phyloP scores from a whole-genome alignment of 2,888 invertebrate species.

The Crematogaster levior region DNA sequence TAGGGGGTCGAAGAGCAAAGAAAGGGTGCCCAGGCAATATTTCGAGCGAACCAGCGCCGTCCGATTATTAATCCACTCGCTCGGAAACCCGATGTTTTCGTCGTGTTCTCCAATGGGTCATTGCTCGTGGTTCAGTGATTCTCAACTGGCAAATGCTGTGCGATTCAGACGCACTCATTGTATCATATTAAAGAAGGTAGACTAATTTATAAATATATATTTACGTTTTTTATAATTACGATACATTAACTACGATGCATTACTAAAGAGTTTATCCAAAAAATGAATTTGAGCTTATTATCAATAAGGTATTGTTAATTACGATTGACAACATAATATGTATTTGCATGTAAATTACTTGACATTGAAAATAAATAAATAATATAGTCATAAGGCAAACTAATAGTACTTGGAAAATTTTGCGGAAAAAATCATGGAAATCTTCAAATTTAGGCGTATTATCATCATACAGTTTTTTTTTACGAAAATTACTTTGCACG shows the following conservation, averaged over 20 bases:
- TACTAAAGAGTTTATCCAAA: background rate
- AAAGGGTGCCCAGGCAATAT: constrained; percentile 71
- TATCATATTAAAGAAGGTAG: background rate
- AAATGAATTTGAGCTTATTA: background rate
- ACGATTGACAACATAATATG: background rate
- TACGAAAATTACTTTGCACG: constrained; percentile 30
- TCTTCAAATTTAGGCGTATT: background rate
- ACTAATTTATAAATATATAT: background rate
- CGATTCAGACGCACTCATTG: background rate
- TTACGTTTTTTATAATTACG: no score
- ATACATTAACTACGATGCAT: background rate
- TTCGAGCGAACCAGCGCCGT: constrained; percentile 71
- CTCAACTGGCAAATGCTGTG: constrained; percentile 60
- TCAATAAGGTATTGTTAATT: background rate
- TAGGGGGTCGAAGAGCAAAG: constrained; percentile 65
- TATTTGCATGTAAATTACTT: background rate
- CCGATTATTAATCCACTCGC: constrained; percentile 74
- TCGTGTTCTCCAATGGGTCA: constrained; percentile 71
- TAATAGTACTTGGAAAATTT: background rate
- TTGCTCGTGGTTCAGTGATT: constrained; percentile 67
- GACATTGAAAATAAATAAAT: background rate
- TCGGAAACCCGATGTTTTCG: constrained; percentile 76
- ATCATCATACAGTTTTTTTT: constrained; percentile 1
- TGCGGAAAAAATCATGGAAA: background rate
- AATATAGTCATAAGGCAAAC: background rate